These are phyloP conservation scores for Augochlorella aurata DNA, from an alignment of 2,888 invertebrate species.

Conservation along the genomic window DNA sequence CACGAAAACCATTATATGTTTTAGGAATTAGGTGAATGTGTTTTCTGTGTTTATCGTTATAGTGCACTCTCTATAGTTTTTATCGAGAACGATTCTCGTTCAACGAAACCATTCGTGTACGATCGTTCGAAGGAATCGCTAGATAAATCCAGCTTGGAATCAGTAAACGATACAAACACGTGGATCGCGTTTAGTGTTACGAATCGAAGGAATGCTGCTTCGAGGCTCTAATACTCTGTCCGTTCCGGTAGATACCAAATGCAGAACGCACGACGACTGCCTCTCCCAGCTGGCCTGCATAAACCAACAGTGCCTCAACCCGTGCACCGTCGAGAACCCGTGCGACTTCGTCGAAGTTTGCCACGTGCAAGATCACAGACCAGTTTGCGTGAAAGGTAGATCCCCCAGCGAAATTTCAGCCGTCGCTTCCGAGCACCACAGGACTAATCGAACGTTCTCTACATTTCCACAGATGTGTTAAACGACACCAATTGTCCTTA, in stretches of 20 bases:
- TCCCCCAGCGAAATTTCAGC: not conserved
- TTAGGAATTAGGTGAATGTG: conserved; percentile 48
- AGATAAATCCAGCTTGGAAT: not conserved
- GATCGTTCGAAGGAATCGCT: conserved; percentile 18
- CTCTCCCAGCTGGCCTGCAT: conserved; percentile 90
- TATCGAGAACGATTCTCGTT: conserved; percentile 25
- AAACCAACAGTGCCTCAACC: conserved; percentile 90
- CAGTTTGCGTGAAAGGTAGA: conserved; percentile 91
- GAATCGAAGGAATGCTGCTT: conserved; percentile 22
- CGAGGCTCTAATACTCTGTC: conserved; percentile 51
- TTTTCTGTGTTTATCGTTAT: conserved; percentile 39
- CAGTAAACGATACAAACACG: conserved; percentile 6
- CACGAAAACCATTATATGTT: conserved; percentile 62
- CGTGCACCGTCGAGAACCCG: conserved; percentile 89
- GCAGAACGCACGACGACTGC: conserved; percentile 91
- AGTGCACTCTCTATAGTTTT: conserved; percentile 14
- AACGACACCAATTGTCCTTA: conserved; percentile 81
- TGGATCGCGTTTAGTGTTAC: conserved; percentile 2
- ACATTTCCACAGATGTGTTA: conserved; percentile 51
- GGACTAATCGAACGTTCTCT: conserved; percentile 16
- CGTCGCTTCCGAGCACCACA: too few species aligned
- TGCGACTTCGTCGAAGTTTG: conserved; percentile 90
- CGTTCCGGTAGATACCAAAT: conserved; percentile 87
- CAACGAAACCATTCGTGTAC: conserved; percentile 18
- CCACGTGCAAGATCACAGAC: conserved; percentile 91